Conservation (phyloP, 2,113 vertebrate species). For the Entelurus aequoreus region DNA sequence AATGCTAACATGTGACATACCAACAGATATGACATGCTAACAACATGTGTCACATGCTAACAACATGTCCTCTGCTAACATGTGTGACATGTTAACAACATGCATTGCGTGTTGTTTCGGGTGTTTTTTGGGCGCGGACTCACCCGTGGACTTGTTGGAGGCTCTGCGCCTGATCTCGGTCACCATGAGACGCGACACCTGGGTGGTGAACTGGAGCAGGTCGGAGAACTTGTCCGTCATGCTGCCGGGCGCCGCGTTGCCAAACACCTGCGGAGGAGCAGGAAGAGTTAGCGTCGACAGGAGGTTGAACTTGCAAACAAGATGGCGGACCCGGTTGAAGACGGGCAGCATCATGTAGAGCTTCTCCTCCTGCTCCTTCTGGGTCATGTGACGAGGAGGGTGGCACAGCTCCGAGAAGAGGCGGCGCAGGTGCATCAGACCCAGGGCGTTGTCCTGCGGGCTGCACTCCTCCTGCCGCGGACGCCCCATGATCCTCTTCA, state of each 20-base stretch:
- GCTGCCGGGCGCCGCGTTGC: slow-evolving; percentile 89
- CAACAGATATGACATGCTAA: too few relatives aligned
- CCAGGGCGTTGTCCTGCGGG: slow-evolving; percentile 94
- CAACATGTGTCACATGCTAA: too few relatives aligned
- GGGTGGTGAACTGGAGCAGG: slow-evolving; percentile 97
- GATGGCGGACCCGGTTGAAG: slow-evolving; percentile 81
- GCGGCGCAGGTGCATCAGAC: slow-evolving; percentile 94
- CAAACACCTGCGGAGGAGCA: slow-evolving; percentile 80
- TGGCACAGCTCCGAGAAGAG: slow-evolving; percentile 97
- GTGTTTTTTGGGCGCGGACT: not conserved
- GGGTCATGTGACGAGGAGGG: slow-evolving; percentile 95
- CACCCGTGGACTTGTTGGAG: slow-evolving; percentile 98
- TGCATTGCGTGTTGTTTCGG: too few relatives aligned
- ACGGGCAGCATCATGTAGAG: slow-evolving; percentile 99
- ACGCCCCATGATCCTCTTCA: slow-evolving; percentile 98
- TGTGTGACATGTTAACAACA: too few relatives aligned
- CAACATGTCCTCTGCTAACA: too few relatives aligned
- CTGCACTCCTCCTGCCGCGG: slow-evolving; percentile 97
- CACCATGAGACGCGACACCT: slow-evolving; percentile 97
- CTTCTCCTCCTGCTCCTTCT: slow-evolving; percentile 98
- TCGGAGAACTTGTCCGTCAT: slow-evolving; percentile 99
- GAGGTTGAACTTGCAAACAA: too few relatives aligned
- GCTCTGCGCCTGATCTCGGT: slow-evolving; percentile 95
- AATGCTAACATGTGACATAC: too few relatives aligned
- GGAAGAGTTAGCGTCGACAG: not conserved